Evolutionary conservation across 2,888 invertebrate species (phyloP), one percentile per base, ranked within the genome.

Genomic region (Sarcophaga variegata): DNA sequence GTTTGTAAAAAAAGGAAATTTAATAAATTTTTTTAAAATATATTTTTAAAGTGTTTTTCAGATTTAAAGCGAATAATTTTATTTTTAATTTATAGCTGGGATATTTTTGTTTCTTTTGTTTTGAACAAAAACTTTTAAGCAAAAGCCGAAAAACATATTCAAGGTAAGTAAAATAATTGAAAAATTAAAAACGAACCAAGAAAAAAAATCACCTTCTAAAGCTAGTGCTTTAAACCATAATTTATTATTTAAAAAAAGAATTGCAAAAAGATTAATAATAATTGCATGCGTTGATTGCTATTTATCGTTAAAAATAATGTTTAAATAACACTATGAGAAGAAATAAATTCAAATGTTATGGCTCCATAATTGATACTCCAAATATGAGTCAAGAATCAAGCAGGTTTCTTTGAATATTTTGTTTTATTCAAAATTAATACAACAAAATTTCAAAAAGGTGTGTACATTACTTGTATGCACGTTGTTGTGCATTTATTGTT

Each of bases 221-320:
- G 82, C 87, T 84, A 76, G 87, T 87, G 84, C 84, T 81, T 86
- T 66, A 45, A 69, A 12, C 67, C 60, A 86, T 69, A 71, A 72
- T 72, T 72, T 67, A 10, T 60, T 67, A 8, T n/a, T 22, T 72
- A 80, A 76, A 49, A 86, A 83, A 86, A 82, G 66, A 66, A 54
- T 14, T 63, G 66, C 25, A 64, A 54, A 37, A 14, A 20, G 3
- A 14, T 63, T 10, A 74, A 62, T n/a, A 49, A 22, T 59, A 54
- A 37, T 8, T 2, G 37, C 17, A 27, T 54, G 59, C 11, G 8
- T 49, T 63, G 62, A 37, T 37, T 37, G 10, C 6, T 8, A 2
- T 37, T 37, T 37, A 2, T 10, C 2, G 37, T 37, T 37, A 37
- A 37, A 37, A 37, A 10, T 10, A 37, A 37, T 10, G 10, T 37